These are phyloP conservation scores for Sebastes minor DNA, from an alignment of 2,797 vertebrate species.

Conservation along the genomic window DNA sequence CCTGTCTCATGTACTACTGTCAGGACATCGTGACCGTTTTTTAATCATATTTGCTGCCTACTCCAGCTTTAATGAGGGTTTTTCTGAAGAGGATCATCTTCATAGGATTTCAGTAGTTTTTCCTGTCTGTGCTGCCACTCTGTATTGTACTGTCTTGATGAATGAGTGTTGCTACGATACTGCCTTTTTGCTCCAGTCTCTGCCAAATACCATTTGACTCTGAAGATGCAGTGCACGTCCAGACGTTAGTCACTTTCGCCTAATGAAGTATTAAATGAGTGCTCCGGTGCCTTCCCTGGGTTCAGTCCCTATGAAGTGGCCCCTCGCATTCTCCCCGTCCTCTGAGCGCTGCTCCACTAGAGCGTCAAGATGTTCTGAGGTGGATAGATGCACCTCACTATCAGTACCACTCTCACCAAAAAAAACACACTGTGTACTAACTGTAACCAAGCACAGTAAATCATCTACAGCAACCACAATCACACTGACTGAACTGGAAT, in stretches of 20 bases:
- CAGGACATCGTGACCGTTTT: too few species aligned
- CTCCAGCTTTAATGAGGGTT: background rate
- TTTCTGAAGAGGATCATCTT: background rate
- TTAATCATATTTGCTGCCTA: too few species aligned
- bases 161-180: background rate
- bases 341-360: background rate
- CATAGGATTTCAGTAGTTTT: background rate
- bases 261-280: slow-evolving; percentile 28
- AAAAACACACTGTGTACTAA: background rate
- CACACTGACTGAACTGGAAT: too few species aligned
- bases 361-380: background rate
- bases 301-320: background rate
- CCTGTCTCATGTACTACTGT: too few species aligned
- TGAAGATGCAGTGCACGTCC: slow-evolving; percentile 7
- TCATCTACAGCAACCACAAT: too few species aligned
- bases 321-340: background rate
- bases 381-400: background rate
- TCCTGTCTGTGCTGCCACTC: background rate
- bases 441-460: too few species aligned
- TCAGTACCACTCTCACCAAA: background rate
- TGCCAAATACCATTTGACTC: background rate
- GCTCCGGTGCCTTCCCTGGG: background rate
- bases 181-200: background rate
- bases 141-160: background rate
- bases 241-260: background rate